phyloP scores from a whole-genome alignment of 2,113 vertebrate species.

The Apus apus region DNA sequence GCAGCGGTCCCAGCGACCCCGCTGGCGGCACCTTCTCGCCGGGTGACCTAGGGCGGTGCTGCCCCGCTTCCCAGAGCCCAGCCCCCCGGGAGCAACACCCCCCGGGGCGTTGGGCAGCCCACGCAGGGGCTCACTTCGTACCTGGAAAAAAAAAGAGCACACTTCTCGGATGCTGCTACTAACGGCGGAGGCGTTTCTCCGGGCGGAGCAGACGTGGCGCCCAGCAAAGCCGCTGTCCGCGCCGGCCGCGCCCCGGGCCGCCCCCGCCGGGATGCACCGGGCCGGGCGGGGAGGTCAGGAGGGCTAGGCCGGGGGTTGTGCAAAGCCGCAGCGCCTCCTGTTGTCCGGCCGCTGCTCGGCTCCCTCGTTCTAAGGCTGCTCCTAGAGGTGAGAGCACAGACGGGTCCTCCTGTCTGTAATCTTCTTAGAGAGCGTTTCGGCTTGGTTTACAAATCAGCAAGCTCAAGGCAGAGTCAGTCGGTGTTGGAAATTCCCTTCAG shows the following conservation, averaged over 20 bases:
- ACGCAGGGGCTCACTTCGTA: background rate
- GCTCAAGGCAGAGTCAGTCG: background rate
- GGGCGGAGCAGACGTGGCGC: background rate
- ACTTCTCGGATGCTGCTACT: background rate
- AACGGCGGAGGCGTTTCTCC: background rate
- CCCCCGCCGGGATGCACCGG: background rate
- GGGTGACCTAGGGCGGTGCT: constrained; percentile 9
- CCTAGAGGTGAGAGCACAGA: background rate
- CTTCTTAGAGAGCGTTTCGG: background rate
- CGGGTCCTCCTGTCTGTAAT: background rate
- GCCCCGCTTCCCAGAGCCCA: background rate
- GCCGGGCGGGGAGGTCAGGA: background rate
- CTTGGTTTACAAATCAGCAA: background rate
- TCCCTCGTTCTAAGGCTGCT: background rate
- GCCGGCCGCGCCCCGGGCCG: background rate
- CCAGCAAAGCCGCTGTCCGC: background rate
- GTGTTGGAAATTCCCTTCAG: background rate
- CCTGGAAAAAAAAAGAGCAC: background rate
- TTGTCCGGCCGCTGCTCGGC: background rate
- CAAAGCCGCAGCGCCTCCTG: constrained; percentile 75
- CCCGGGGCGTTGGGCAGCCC: background rate
- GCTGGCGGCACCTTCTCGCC: background rate
- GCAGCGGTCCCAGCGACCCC: background rate
- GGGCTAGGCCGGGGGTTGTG: background rate
- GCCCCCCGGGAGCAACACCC: background rate